Base-by-base conservation (phyloP, 1,140 invertebrate species). In the Laupala kohalensis region DNA sequence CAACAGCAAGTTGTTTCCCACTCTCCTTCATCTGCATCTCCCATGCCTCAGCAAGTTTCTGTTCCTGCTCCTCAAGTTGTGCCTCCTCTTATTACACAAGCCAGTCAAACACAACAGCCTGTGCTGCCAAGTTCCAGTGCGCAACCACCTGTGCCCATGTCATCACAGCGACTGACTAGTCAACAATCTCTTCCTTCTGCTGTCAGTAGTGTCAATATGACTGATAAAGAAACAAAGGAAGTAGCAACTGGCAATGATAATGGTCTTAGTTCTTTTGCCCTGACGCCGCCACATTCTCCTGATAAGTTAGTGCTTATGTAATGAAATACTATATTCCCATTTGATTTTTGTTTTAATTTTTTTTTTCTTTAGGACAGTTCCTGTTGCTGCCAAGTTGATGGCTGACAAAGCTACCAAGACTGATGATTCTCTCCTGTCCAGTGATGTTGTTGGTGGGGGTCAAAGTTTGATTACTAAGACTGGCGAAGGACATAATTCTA, bases 221-320 rank as follows among this genome's bases (percentile, higher is more conserved):
- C 30, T 53, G 71, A 71, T 30, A 71, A 53, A 71, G 71, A 71
- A 53, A 67, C n/a, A n/a, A 53, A 62, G 25, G 71, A 64, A 25
- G 66, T 64, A 29, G 71, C 37, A 66, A 72, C 27, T 12, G 53
- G 62, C 64, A 65, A 28, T 67, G 69, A 70, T 27, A 64, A 26
- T 15, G 29, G 69, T 72, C 77, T 80, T 74, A 81, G 82, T 78
- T 80, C 81, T 74, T 80, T 83, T 75, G 82, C 83, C 74, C 80
- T 85, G 74, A 85, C 85, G 77, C 85, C 85, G 73, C 85, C 85
- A 75, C 83, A 80, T 81, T 86, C 85, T 77, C 85, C 85, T 74
- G 84, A 86, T 80, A 86, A 86, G 84, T 86, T 82, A 81, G 84
- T 82, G 77, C 70, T 27, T 79, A 78, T 73, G 77, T 79, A 78